Conservation (phyloP, 2,888 invertebrate species). For the Griposia aprilina region DNA sequence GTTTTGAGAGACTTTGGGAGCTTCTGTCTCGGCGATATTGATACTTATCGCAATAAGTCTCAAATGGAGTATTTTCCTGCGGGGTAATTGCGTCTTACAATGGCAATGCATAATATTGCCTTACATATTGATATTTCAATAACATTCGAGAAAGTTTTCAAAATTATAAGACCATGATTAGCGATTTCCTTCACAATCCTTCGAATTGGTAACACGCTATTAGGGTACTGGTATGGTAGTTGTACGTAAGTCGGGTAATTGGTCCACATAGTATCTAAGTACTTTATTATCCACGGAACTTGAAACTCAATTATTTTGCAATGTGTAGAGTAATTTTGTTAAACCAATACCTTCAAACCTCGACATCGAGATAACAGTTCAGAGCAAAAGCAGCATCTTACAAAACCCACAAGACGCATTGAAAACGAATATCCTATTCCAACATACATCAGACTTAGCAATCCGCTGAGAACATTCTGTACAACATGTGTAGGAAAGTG, state of each 20-base stretch:
- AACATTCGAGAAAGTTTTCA: background rate
- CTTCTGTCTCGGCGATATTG: background rate
- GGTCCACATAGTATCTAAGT: background rate
- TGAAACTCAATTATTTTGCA: background rate
- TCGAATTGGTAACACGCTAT: too few species aligned
- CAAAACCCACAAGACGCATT: conserved; percentile 15
- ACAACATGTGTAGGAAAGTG: conserved; percentile 64
- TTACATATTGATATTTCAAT: too few species aligned
- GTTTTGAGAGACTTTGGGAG: conserved; percentile 24
- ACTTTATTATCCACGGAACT: background rate
- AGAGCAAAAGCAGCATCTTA: conserved; percentile 20
- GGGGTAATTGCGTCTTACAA: background rate
- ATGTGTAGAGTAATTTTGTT: too few species aligned
- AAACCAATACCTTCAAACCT: background rate
- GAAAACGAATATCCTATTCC: conserved; percentile 48
- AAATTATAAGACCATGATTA: background rate
- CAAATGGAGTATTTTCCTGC: background rate
- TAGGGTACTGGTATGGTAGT: background rate
- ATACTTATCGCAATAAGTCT: background rate
- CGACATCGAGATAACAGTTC: conserved; percentile 30
- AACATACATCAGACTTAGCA: conserved; percentile 58
- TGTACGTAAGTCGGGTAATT: background rate
- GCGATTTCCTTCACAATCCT: too few species aligned
- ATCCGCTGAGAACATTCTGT: conserved; percentile 45
- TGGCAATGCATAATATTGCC: too few species aligned